These are phyloP conservation scores for Halcyon leucocephala DNA, from an alignment of 2,797 vertebrate genomes.

Conservation along the genomic window DNA sequence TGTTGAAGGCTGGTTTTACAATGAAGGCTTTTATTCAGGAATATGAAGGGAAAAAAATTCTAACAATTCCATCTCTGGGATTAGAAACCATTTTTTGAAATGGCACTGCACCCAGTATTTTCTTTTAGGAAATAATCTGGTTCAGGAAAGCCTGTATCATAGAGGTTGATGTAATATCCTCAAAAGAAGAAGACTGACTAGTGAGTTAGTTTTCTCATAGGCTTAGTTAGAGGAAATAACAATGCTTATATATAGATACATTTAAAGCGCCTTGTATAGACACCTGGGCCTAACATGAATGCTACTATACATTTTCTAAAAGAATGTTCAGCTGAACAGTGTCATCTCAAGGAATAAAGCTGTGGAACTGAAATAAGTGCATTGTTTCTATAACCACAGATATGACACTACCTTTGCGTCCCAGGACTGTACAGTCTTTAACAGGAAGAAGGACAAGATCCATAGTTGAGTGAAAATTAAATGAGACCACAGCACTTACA, in stretches of 20 bases:
- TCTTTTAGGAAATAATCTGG: background rate
- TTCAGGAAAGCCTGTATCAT: background rate
- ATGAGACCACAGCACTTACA: background rate
- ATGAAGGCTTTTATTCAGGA: constrained; percentile 44
- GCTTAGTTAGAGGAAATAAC: background rate
- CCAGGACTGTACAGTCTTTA: background rate
- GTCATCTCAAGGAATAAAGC: background rate
- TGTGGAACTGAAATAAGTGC: background rate
- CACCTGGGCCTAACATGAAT: background rate
- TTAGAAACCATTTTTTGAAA: constrained; percentile 17
- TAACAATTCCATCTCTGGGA: background rate
- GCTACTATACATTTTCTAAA: background rate
- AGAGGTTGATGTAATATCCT: background rate
- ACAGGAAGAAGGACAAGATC: background rate
- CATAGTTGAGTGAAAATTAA: background rate
- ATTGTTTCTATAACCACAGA: background rate
- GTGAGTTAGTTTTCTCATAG: background rate
- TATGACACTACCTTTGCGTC: background rate
- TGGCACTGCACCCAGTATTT: background rate
- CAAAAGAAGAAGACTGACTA: background rate
- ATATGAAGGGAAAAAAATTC: constrained; percentile 7
- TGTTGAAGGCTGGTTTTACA: constrained; percentile 31
- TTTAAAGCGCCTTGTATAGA: background rate
- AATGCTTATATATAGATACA: background rate
- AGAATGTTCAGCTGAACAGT: background rate